Percentiles rank a stretch among this genome's conserved stretches.
phyloP scores from a whole-genome alignment of 1,140 invertebrate genomes.

The Eufriesea mexicana region DNA sequence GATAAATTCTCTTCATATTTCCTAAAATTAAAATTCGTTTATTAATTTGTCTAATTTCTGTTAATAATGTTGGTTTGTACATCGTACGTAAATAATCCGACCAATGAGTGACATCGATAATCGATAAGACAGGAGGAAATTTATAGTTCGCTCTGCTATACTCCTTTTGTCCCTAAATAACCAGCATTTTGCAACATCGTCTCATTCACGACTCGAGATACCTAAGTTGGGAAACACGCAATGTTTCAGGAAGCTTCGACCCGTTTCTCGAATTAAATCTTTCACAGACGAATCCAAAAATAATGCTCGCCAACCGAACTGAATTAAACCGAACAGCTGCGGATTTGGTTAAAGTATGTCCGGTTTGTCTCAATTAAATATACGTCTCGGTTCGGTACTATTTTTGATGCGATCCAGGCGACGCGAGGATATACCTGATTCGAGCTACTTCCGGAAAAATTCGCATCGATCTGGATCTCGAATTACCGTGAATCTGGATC shows the following conservation, averaged over 20 bases:
- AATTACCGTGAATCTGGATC: no score
- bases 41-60: no score
- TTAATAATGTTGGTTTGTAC: no score
- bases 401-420: constrained; percentile 12
- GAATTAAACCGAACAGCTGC: constrained; percentile 28
- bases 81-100: no score
- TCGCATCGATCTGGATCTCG: neutral
- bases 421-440: neutral
- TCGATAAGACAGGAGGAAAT: neutral
- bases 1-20: no score
- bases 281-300: constrained; percentile 15
- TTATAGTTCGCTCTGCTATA: neutral
- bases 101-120: no score
- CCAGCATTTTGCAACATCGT: neutral
- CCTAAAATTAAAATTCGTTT: no score
- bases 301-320: constrained; percentile 1
- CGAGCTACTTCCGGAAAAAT: neutral
- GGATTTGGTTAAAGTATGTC: constrained; percentile 16
- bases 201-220: neutral
- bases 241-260: neutral
- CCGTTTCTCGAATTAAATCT: neutral
- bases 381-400: constrained; percentile 1
- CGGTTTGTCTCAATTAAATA: constrained; percentile 17
- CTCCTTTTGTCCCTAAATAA: neutral
- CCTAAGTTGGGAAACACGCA: neutral